A percentile compares a stretch with the other conserved stretches of the same genome.
Conservation (phyloP, 2,888 invertebrate genomes). For the Drosophila aldrichi region DNA sequence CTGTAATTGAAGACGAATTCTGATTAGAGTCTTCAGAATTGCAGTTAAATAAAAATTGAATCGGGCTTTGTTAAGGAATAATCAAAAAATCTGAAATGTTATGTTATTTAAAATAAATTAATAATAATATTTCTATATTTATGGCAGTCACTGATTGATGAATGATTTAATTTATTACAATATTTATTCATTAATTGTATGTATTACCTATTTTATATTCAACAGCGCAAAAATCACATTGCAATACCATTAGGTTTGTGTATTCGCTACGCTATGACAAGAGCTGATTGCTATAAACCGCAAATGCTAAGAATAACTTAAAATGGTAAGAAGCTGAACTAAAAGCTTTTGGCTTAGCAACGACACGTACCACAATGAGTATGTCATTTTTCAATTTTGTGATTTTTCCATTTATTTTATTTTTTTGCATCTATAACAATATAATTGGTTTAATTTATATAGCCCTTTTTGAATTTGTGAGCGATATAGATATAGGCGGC, state of each 20-base stretch:
- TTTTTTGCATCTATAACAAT: neutral
- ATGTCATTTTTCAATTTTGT: neutral
- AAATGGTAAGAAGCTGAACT: neutral
- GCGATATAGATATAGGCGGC: neutral
- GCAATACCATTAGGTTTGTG: neutral
- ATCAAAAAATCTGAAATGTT: neutral
- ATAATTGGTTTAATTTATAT: neutral
- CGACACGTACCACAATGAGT: conserved; percentile 2
- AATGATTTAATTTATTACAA: no score
- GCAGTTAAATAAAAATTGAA: neutral
- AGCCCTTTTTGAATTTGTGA: neutral
- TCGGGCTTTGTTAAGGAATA: neutral
- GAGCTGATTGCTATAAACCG: conserved; percentile 3
- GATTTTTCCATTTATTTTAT: no score
- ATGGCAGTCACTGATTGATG: neutral
- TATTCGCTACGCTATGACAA: neutral
- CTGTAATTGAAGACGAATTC: neutral
- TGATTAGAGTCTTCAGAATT: neutral
- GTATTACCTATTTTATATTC: neutral
- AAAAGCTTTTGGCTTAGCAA: conserved; percentile 2
- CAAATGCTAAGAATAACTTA: neutral
- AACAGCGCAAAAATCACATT: neutral
- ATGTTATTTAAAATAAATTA: neutral
- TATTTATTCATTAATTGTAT: neutral
- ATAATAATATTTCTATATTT: neutral